Percentiles rank a stretch among this genome's conserved stretches.
These are phyloP conservation scores for Troglohyphantes excavatus DNA, from an alignment of 2,888 invertebrate species.

Conservation along the genomic window DNA sequence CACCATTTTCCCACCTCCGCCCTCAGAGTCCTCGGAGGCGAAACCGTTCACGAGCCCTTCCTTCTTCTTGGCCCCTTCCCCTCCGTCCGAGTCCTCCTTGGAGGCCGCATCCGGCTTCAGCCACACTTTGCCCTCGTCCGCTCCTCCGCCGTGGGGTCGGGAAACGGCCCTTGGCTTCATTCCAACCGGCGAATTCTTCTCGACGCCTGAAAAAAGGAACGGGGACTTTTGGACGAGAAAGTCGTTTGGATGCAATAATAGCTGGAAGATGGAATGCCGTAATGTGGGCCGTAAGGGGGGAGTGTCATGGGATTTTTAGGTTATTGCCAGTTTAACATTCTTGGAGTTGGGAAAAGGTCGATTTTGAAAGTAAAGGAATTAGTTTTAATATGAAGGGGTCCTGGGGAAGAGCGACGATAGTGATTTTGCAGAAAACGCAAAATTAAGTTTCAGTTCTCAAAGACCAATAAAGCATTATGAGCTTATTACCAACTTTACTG, in stretches of 20 bases:
- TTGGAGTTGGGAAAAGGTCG: not conserved
- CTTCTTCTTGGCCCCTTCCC: constrained; percentile 31
- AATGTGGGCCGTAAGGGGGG: not conserved
- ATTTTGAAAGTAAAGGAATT: too few species aligned
- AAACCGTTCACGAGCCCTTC: constrained; percentile 66
- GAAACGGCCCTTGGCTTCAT: constrained; percentile 73
- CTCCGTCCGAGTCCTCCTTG: constrained; percentile 24
- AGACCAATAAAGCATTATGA: too few species aligned
- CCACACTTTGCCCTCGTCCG: constrained; percentile 73
- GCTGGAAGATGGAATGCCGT: constrained; percentile 7
- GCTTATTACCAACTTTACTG: too few species aligned
- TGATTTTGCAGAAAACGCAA: too few species aligned
- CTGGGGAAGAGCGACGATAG: too few species aligned
- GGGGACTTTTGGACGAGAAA: not conserved
- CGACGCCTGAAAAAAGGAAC: constrained; percentile 42
- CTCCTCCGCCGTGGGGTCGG: constrained; percentile 18
- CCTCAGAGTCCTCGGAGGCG: constrained; percentile 38
- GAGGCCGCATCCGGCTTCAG: constrained; percentile 63
- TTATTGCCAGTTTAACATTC: not conserved
- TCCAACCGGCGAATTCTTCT: constrained; percentile 68
- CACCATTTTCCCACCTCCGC: constrained; percentile 46
- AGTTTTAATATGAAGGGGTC: too few species aligned
- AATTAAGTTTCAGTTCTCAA: too few species aligned
- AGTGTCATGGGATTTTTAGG: constrained; percentile 2
- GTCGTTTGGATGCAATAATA: too few species aligned